Evolutionary conservation across 2,113 vertebrate genomes (phyloP).

Genomic region (Cryptotis parvus): DNA sequence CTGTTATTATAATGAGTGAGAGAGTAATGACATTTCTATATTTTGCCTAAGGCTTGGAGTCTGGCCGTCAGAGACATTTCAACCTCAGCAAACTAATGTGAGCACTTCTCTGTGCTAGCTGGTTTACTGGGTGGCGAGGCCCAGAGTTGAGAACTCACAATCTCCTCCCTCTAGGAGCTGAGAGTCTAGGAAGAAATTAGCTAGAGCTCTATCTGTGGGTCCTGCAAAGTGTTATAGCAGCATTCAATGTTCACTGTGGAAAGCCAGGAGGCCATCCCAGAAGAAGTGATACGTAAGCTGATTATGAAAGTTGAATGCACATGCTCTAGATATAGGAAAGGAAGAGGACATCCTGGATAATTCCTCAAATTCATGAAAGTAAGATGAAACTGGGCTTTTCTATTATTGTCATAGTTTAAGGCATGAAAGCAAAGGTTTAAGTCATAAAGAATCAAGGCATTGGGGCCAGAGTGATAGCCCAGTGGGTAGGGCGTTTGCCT

Average conservation of each 20-base stretch:
- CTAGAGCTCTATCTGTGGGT: not conserved
- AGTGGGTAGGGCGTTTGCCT: too few relatives aligned
- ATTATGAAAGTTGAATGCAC: not conserved
- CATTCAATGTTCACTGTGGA: not conserved
- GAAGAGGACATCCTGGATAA: not conserved
- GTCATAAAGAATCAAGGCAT: not conserved
- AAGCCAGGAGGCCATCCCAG: not conserved
- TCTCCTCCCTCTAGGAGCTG: not conserved
- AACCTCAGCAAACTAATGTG: constrained; percentile 31
- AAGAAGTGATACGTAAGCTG: not conserved
- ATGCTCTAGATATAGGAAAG: not conserved
- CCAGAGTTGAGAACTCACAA: constrained; percentile 2
- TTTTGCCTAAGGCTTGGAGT: constrained; percentile 3
- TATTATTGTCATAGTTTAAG: not conserved
- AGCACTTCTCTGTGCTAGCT: not conserved
- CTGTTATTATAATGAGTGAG: not conserved
- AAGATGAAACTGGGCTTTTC: not conserved
- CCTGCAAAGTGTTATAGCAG: not conserved
- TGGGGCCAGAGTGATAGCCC: too few relatives aligned
- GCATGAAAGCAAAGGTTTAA: not conserved
- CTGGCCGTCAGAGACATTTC: constrained; percentile 42
- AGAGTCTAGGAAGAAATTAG: not conserved
- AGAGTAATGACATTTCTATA: not conserved
- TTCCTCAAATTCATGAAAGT: not conserved
- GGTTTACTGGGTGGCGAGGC: not conserved